Base-by-base conservation (phyloP, 2,113 vertebrate species). In the Centropristis striata region DNA sequence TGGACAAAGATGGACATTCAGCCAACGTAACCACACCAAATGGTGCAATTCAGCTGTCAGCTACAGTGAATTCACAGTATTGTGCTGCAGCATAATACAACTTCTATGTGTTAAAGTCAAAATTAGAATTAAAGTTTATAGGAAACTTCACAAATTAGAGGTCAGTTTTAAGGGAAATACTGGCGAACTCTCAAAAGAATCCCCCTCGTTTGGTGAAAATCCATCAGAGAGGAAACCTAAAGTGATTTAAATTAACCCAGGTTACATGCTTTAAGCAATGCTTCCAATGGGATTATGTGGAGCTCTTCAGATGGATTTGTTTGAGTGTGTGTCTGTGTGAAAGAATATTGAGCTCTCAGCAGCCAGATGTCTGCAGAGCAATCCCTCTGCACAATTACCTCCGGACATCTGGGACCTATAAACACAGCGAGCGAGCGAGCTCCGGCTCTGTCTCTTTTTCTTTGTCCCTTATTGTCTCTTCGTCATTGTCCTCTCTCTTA, bases 331-430 rank as follows among this genome's bases (percentile, higher is more conserved):
- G 75, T 64, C 70, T 87, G 72, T 74, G 75, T 55, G 61, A 80
- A 49, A 69, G 82, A 85, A 82, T 78, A 87, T 46, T 49, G 84
- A 86, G 83, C 86, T 74, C 60, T 88, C 68, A 42, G 89, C 82
- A 79, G 81, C 90, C 91, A 92, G 89, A 94, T 92, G 92, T 92
- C 88, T 90, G 85, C 86, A 83, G 69, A 87, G 70, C 86, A 84
- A 92, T 92, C 91, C 90, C 92, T 90, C 76, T 83, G 80, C 84
- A 86, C 91, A 90, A 91, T 93, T 94, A 92, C 90, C 90, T 92
- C 83, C 71, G 77, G 90, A 92, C 91, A 93, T 93, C 93, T 92
- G 92, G 91, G 90, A 86, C 78, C 86, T 79, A 89, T 90, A 91
- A 92, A 86, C 86, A 90, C 82, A 65, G 74, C 10, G 0, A 80